A percentile compares a stretch with the other conserved stretches of the same genome.
These are phyloP conservation scores for Cheilosia urbana DNA, from an alignment of 2,888 invertebrate species.

Conservation along the genomic window DNA sequence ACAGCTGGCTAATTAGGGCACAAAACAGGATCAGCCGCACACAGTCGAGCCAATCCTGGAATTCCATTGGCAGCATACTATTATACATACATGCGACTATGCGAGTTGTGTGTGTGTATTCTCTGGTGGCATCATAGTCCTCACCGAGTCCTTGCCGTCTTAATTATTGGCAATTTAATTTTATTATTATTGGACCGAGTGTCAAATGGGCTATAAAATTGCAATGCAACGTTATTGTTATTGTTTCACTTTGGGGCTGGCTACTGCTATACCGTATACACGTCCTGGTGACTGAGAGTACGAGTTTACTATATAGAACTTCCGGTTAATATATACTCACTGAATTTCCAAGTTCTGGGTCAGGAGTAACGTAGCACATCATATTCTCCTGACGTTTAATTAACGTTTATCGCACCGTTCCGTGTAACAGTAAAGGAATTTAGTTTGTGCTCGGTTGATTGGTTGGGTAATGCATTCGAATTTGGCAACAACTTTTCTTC, in stretches of 20 bases:
- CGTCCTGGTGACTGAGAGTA: neutral
- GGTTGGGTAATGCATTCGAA: slow-evolving; percentile 74
- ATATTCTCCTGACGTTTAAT: slow-evolving; percentile 75
- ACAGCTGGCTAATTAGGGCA: slow-evolving; percentile 71
- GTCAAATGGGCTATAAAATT: slow-evolving; percentile 76
- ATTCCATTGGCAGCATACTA: slow-evolving; percentile 59
- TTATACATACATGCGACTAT: slow-evolving; percentile 12
- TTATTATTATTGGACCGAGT: slow-evolving; percentile 76
- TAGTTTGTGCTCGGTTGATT: slow-evolving; percentile 71
- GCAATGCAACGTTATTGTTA: slow-evolving; percentile 75
- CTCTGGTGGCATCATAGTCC: slow-evolving; percentile 44
- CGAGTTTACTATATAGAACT: neutral
- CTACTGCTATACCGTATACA: neutral
- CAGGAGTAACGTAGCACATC: slow-evolving; percentile 72
- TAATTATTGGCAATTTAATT: slow-evolving; percentile 75
- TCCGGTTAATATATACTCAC: slow-evolving; percentile 4
- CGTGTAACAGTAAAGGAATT: slow-evolving; percentile 70
- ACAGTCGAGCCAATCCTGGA: slow-evolving; percentile 52
- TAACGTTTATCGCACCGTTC: slow-evolving; percentile 75
- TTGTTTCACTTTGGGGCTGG: slow-evolving; percentile 71
- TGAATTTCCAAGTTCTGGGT: slow-evolving; percentile 52
- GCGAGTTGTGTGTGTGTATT: slow-evolving; percentile 13
- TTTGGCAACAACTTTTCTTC: slow-evolving; percentile 59
- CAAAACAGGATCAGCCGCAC: slow-evolving; percentile 71
- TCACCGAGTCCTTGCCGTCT: slow-evolving; percentile 68